Evolutionary conservation across 2,113 vertebrate genomes (phyloP), one percentile per base, ranked within the genome.

Genomic region (Paradisaea rubra): DNA sequence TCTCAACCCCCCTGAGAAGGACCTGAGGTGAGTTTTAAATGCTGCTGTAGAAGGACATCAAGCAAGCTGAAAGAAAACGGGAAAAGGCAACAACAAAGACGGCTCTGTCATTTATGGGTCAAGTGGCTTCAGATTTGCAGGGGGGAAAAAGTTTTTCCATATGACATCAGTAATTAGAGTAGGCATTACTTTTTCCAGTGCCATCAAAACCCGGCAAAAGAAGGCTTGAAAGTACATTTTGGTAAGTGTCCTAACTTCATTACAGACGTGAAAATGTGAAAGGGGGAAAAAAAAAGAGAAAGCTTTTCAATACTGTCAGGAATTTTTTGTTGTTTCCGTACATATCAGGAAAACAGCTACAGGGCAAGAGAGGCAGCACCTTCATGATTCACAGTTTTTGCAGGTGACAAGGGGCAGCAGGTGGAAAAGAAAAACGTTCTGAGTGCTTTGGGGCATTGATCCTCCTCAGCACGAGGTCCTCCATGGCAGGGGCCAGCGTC

Each of bases 11-110:
- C 0, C 1, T 56, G 56, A 71, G 79, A 42, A 81, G 72, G 45
- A 71, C 79, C 89, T 71, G 76, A 95, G 80, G 68, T 86, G 76
- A 93, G 92, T 91, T 91, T 93, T 83, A 88, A 95, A 90, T 90
- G 90, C 85, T 10, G 20, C 65, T 93, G 52, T 6, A 71, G 84
- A 50, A 70, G 79, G 50, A 83, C 81, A 72, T 37, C 45, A 31
- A 82, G 72, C 22, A 73, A 61, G 50, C 85, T 54, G 70, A 89
- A 94, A 94, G 53, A 54, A 65, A 93, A 92, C 1, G 14, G 70
- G 63, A 85, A 93, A 94, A 89, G 39, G 81, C 83, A 69, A 60
- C 60, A 82, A 95, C 89, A 92, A 93, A 94, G 88, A 50, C 1
- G 0, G 45, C 79, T 96, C 89, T 96, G 93, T 94, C 93, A 35